A percentile compares a stretch with the other conserved stretches of the same genome.
Conservation (phyloP, 2,888 invertebrate species). For the Pomacea canaliculata region DNA sequence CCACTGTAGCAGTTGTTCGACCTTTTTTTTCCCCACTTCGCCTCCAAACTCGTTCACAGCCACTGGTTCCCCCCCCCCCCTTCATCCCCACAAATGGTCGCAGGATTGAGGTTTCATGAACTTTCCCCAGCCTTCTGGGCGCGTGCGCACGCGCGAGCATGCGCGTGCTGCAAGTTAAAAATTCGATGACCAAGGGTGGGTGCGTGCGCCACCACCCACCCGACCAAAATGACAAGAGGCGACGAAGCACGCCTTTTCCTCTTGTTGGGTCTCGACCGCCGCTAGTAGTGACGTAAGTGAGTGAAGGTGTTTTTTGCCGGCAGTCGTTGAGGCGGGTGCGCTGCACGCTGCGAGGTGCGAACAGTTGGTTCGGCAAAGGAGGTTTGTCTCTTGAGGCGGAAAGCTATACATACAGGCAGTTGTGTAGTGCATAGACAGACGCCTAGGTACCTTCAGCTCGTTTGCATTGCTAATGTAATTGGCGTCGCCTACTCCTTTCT, state of each 20-base stretch:
- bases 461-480: constrained; percentile 21
- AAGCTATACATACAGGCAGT: not conserved
- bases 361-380: constrained; percentile 1
- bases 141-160: constrained; percentile 6
- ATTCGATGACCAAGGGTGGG: not conserved
- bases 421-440: not conserved
- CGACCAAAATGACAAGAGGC: not conserved
- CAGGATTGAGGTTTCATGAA: constrained; percentile 12
- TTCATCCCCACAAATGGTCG: not conserved
- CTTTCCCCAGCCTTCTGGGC: constrained; percentile 1
- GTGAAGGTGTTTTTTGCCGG: not conserved
- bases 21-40: not conserved
- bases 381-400: not conserved
- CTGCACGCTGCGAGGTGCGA: constrained; percentile 5
- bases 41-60: not conserved
- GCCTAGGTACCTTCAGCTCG: constrained; percentile 1
- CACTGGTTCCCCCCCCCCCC: not conserved
- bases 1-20: constrained; percentile 3
- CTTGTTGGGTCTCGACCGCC: not conserved
- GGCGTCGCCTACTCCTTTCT: not conserved
- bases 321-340: not conserved
- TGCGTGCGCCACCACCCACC: constrained; percentile 2
- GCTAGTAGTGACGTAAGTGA: not conserved
- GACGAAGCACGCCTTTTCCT: not conserved
- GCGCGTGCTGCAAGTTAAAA: constrained; percentile 7